Conservation (phyloP, 2,888 invertebrate genomes). For the Dynastes grantii region DNA sequence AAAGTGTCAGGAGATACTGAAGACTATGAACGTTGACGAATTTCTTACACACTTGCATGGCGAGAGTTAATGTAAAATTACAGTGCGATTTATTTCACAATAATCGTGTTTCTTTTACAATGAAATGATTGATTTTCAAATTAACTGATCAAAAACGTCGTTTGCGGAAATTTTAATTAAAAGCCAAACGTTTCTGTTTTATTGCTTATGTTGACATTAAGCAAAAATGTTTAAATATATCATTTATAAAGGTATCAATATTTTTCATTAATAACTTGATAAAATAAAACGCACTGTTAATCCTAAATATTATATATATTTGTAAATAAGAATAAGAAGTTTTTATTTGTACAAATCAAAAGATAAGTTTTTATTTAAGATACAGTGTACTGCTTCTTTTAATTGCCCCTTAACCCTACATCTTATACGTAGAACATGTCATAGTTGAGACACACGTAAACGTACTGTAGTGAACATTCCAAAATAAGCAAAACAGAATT, state of each 20-base stretch:
- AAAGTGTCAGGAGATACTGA: slow-evolving; percentile 59
- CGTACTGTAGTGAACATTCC: too few species aligned
- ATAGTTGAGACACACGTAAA: neutral
- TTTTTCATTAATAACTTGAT: neutral
- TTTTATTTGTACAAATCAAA: slow-evolving; percentile 39
- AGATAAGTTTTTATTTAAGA: slow-evolving; percentile 26
- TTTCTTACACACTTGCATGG: slow-evolving; percentile 64
- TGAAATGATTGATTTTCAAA: too few species aligned
- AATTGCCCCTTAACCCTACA: neutral
- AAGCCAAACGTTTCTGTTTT: neutral
- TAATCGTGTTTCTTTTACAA: too few species aligned
- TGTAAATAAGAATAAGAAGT: slow-evolving; percentile 29
- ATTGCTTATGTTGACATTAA: neutral
- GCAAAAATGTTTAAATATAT: neutral
- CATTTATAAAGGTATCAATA: neutral
- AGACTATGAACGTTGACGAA: slow-evolving; percentile 62
- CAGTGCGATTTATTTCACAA: slow-evolving; percentile 16
- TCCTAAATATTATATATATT: slow-evolving; percentile 14
- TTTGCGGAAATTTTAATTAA: too few species aligned
- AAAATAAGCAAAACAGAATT: too few species aligned
- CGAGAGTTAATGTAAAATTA: slow-evolving; percentile 44
- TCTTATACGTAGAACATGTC: too few species aligned
- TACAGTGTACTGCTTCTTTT: neutral
- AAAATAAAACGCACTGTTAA: slow-evolving; percentile 36
- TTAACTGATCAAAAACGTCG: too few species aligned